phyloP scores from a whole-genome alignment of 2,113 vertebrate species.

The Tursiops truncatus region DNA sequence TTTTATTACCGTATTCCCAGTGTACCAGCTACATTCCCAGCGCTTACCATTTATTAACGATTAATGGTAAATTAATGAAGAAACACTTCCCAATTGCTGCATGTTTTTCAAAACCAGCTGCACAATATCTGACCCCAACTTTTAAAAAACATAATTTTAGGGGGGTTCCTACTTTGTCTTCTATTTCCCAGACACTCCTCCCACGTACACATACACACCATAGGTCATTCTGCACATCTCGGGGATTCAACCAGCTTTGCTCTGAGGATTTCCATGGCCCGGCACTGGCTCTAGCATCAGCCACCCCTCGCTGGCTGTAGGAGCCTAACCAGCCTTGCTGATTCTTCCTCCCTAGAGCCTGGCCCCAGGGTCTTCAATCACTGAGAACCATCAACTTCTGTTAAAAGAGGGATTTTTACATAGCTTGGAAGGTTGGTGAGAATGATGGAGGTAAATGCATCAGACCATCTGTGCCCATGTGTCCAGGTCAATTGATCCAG shows the following conservation, averaged over 20 bases:
- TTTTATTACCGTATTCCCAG: neutral
- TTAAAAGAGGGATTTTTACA: neutral
- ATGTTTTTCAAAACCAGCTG: neutral
- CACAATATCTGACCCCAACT: neutral
- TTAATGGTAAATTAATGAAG: neutral
- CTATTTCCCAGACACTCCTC: neutral
- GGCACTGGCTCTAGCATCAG: neutral
- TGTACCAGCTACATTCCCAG: neutral
- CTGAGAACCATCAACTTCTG: neutral
- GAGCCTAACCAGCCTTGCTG: neutral
- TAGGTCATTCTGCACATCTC: neutral
- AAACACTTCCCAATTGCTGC: neutral
- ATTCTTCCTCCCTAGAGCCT: neutral
- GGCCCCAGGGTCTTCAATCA: neutral
- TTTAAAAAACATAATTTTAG: neutral
- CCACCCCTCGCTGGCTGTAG: accelerated
- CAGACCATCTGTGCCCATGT: neutral
- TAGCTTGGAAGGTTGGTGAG: neutral
- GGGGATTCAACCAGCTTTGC: neutral
- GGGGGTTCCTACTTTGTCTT: neutral
- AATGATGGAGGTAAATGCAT: neutral
- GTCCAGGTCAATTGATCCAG: neutral
- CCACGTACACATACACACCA: neutral
- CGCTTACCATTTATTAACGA: neutral
- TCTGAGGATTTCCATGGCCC: neutral